A percentile compares a stretch with the other conserved stretches of the same genome.
Conservation (phyloP, 2,113 vertebrate genomes). For the Oreocharis arfaki region DNA sequence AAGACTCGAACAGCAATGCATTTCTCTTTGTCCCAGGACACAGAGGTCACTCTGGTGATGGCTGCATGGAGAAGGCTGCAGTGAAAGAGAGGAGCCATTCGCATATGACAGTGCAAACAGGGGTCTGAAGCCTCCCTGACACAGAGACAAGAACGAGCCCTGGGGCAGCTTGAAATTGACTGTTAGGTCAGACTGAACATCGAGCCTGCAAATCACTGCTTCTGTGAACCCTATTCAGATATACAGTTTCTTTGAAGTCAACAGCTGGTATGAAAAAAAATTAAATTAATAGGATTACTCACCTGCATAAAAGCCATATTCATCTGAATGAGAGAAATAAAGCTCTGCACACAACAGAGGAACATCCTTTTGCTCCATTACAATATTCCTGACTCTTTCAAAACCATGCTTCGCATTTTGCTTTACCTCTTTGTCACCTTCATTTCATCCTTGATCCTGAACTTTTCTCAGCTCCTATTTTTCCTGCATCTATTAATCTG, state of each 20-base stretch:
- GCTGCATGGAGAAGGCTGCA: background rate
- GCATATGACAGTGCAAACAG: background rate
- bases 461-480: background rate
- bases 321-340: background rate
- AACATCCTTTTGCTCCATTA: background rate
- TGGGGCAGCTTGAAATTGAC: background rate
- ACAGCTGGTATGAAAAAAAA: background rate
- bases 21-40: background rate
- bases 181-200: background rate
- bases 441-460: conserved; percentile 14
- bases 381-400: background rate
- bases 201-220: background rate
- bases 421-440: background rate
- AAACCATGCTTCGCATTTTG: background rate
- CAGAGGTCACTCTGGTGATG: background rate
- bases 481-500: conserved; percentile 11
- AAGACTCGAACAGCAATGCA: background rate
- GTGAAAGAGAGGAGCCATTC: background rate
- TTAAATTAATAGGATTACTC: background rate
- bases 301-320: background rate
- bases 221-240: background rate
- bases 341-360: background rate
- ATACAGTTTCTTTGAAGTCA: background rate
- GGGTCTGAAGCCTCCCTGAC: background rate
- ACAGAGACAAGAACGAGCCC: background rate